phyloP scores from a whole-genome alignment of 2,113 vertebrate genomes.

The Junco hyemalis region DNA sequence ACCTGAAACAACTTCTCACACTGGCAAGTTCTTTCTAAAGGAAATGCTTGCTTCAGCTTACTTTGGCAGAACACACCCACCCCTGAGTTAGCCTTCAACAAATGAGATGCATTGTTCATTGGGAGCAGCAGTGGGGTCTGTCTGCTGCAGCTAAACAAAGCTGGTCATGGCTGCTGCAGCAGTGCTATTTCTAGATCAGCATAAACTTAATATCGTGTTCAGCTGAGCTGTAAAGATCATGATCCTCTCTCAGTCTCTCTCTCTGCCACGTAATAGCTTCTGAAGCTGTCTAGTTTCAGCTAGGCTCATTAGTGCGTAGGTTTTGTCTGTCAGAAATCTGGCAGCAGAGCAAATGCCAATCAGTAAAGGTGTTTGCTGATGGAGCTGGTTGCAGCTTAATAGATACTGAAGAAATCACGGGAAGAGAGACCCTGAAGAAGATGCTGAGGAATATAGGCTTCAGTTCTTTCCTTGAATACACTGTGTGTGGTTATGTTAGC shows the following conservation, averaged over 20 bases:
- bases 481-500: not conserved
- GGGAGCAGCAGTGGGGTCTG: not conserved
- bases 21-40: not conserved
- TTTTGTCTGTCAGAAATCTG: not conserved
- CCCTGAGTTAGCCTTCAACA: not conserved
- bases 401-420: not conserved
- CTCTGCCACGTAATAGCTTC: not conserved
- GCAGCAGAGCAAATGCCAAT: not conserved
- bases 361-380: not conserved
- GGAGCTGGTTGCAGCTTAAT: not conserved
- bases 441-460: not conserved
- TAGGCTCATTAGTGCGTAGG: not conserved
- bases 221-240: not conserved
- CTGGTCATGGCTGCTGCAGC: not conserved
- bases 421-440: not conserved
- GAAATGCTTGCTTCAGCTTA: not conserved
- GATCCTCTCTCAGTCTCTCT: not conserved
- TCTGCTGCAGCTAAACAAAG: not conserved
- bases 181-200: not conserved
- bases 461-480: not conserved
- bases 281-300: not conserved
- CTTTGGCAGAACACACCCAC: not conserved
- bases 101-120: not conserved
- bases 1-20: not conserved
- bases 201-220: not conserved